Conservation (phyloP, 92 coral and sea anemone species). For the Porites divaricata region DNA sequence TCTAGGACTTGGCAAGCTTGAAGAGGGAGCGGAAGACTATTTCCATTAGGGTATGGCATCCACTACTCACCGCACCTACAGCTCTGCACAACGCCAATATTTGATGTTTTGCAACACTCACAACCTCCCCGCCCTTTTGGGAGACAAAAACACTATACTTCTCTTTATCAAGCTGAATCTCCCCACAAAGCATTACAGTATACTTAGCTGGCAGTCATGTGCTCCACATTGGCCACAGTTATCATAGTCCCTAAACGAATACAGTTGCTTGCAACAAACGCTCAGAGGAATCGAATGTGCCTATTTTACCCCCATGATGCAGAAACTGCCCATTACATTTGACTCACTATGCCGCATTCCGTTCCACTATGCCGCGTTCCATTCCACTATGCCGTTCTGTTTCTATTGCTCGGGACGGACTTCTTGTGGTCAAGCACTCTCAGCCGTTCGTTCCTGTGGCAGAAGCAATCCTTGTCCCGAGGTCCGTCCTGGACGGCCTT, state of each 20-base stretch:
- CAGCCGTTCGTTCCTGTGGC: too few relatives aligned
- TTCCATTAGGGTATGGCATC: constrained; percentile 29
- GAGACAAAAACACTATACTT: constrained; percentile 33
- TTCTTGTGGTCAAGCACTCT: too few relatives aligned
- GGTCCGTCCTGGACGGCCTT: too few relatives aligned
- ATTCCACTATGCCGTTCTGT: too few relatives aligned
- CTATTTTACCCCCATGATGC: constrained; percentile 17
- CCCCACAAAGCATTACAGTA: not conserved
- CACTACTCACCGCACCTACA: constrained; percentile 54
- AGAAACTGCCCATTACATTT: too few relatives aligned
- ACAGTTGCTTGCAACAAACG: constrained; percentile 49
- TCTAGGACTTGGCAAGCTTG: not conserved
- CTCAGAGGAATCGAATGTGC: constrained; percentile 60
- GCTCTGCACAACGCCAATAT: constrained; percentile 59
- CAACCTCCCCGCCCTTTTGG: constrained; percentile 34
- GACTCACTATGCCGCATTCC: too few relatives aligned
- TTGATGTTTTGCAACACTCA: constrained; percentile 40
- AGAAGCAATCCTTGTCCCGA: too few relatives aligned
- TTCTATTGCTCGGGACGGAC: too few relatives aligned
- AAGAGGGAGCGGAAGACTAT: constrained; percentile 23
- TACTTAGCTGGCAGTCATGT: constrained; percentile 56
- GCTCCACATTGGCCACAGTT: constrained; percentile 55
- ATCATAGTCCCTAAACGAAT: constrained; percentile 41
- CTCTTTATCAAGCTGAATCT: constrained; percentile 41
- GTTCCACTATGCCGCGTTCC: too few relatives aligned